A percentile compares a stretch with the other conserved stretches of the same genome.
Conservation (phyloP, 2,113 vertebrate genomes). For the Gnathonemus echidnorhynchus region DNA sequence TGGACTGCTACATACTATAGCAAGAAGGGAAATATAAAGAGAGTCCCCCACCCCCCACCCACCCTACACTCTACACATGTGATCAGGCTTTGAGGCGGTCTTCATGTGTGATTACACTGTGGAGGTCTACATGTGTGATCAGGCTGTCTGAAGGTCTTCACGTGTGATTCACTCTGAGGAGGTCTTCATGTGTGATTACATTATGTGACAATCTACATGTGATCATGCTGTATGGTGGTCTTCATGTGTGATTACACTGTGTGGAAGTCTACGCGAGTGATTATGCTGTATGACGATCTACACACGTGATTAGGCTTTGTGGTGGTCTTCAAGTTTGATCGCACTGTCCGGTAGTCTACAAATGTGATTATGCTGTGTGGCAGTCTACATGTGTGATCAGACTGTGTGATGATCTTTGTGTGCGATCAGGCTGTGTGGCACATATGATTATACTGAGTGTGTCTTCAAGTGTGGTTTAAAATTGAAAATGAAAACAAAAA, state of each 20-base stretch:
- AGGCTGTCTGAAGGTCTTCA: no score
- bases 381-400: neutral
- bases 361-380: neutral
- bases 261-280: neutral
- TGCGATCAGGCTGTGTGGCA: neutral
- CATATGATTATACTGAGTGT: neutral
- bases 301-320: neutral
- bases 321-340: neutral
- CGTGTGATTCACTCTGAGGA: neutral
- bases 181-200: neutral
- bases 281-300: neutral
- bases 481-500: neutral
- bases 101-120: neutral
- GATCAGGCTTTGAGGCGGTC: neutral
- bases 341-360: neutral
- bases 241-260: neutral
- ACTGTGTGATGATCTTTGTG: no score
- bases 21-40: neutral
- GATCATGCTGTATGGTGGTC: neutral
- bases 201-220: no score
- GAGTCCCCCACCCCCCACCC: neutral
- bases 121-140: neutral
- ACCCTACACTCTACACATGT: neutral
- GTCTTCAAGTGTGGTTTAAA: neutral
- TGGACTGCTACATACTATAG: neutral